Evolutionary conservation across 2,113 vertebrate genomes (phyloP), one percentile per base, ranked within the genome.

Genomic region (Stomatorhinus ivindoensis): DNA sequence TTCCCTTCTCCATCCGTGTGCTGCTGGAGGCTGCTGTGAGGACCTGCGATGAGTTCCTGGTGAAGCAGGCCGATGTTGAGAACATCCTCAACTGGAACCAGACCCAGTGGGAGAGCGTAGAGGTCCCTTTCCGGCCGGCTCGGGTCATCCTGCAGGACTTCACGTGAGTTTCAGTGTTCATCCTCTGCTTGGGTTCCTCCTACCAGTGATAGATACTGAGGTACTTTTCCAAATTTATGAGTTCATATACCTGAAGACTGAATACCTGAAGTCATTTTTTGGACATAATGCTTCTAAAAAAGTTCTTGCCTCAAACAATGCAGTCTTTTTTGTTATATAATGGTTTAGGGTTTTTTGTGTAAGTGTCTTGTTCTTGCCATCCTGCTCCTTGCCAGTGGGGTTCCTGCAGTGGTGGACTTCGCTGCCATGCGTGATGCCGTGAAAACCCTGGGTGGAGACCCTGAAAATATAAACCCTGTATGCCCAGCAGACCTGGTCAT

Each of bases 401-500:
- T 99, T 13, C 98, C 98, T 87, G 97, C 98, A 1, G 97, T 99
- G 90, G 98, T 99, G 91, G 98, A 99, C 94, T 99, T 99, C 85
- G 98, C 98, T 24, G 98, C 98, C 0, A 99, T 99, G 98, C 97
- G 98, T 13, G 98, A 99, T 47, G 98, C 98, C 6, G 97, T 99
- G 91, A 98, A 96, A 93, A 96, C 95, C 24, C 95, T 99, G 5
- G 97, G 97, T 0, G 98, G 98, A 0, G 94, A 99, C 91, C 98
- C 98, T 4, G 97, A 99, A 93, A 98, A 97, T 94, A 98, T 99
- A 89, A 99, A 99, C 90, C 98, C 98, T 0, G 90, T 98, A 6
- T 99, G 98, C 90, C 98, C 98, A 0, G 98, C 96, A n/a, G 98
- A 99, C 91, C 96, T 99, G 0, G 98, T 99, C 91, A 99, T 99